phyloP scores from a whole-genome alignment of 2,888 invertebrate genomes.

The Sarcophaga caerulescens region DNA sequence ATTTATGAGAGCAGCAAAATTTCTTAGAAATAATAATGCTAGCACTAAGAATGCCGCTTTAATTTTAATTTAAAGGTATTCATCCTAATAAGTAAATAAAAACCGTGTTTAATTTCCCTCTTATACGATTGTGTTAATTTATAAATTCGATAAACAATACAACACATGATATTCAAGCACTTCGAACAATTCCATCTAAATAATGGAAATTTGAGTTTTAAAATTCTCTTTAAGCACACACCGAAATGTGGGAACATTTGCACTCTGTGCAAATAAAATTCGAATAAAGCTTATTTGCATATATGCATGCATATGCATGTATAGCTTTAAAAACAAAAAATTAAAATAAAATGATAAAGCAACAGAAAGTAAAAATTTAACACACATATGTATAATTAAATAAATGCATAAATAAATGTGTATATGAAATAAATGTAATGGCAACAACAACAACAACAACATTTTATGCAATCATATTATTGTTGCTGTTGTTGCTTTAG shows the following conservation, averaged over 20 bases:
- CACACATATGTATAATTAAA: constrained; percentile 12
- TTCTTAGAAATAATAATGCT: no score
- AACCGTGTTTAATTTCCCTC: no score
- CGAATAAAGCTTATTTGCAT: not conserved
- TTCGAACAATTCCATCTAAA: not conserved
- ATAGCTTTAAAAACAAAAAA: not conserved
- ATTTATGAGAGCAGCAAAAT: no score
- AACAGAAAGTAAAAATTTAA: not conserved
- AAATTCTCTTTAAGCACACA: not conserved
- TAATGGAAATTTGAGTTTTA: not conserved
- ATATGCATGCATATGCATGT: not conserved
- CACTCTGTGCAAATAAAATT: not conserved
- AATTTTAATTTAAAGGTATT: no score
- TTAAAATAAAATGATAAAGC: not conserved
- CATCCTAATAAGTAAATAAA: no score
- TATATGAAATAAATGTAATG: not conserved
- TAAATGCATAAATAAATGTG: not conserved
- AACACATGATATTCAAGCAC: no score
- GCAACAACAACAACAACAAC: not conserved
- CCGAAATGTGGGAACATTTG: constrained; percentile 7
- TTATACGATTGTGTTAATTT: no score
- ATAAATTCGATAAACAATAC: no score
- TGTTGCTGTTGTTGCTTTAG: no score
- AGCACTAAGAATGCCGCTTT: no score
- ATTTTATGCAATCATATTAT: not conserved